Conservation (phyloP, 2,888 invertebrate genomes). For the Diploptera punctata region DNA sequence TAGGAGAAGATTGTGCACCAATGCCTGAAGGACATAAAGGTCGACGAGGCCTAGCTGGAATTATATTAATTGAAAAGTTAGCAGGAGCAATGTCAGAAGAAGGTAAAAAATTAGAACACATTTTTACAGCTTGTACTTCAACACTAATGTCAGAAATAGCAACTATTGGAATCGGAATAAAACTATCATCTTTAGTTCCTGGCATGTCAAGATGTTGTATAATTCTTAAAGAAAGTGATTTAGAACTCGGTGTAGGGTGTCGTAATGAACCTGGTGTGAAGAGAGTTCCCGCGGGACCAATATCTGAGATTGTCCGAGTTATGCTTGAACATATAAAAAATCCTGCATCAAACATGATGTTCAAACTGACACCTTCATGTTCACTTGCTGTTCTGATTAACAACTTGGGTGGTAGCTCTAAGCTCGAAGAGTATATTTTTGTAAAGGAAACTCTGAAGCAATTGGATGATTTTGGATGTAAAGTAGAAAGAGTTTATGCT, state of each 20-base stretch:
- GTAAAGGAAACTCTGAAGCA: constrained; percentile 55
- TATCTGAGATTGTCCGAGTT: constrained; percentile 10
- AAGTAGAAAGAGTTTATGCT: constrained; percentile 19
- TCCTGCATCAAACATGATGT: background rate
- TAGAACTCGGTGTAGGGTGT: constrained; percentile 61
- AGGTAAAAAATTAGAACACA: constrained; percentile 54
- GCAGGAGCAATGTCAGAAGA: constrained; percentile 60
- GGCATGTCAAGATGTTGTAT: constrained; percentile 51
- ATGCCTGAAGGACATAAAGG: constrained; percentile 56
- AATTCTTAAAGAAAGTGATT: constrained; percentile 50
- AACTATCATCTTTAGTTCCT: constrained; percentile 72
- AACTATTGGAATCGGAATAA: constrained; percentile 73
- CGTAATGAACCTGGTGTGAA: constrained; percentile 62
- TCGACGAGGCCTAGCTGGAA: constrained; percentile 58
- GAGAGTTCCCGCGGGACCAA: constrained; percentile 50
- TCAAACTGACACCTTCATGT: background rate
- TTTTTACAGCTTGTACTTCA: constrained; percentile 44
- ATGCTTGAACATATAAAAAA: constrained; percentile 27
- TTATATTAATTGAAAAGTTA: constrained; percentile 55
- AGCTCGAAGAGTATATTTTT: constrained; percentile 69
- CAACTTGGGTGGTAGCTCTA: constrained; percentile 78
- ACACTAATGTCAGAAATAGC: constrained; percentile 56
- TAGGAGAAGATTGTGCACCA: constrained; percentile 44
- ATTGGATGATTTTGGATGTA: constrained; percentile 45
- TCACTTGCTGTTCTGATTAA: constrained; percentile 71